Conservation (phyloP, 2,113 vertebrate genomes). For the Cryptoleucopteryx plumbea region DNA sequence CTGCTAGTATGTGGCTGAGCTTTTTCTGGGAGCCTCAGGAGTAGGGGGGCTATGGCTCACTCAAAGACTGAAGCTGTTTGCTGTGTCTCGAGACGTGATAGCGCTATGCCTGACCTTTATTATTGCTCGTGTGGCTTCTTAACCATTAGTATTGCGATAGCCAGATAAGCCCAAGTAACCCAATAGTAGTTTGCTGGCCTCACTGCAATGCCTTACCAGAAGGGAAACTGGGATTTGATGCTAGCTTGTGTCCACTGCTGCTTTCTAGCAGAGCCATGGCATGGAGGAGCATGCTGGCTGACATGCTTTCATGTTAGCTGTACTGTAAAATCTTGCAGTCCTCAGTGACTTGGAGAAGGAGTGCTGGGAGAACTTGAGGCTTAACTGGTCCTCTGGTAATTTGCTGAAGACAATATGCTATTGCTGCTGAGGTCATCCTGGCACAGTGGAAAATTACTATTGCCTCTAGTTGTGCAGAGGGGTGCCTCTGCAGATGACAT, state of each 20-base stretch:
- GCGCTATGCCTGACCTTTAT: neutral
- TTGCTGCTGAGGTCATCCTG: neutral
- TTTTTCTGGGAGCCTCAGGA: neutral
- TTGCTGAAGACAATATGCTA: neutral
- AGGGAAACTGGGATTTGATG: neutral
- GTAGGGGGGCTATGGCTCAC: neutral
- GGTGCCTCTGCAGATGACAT: slow-evolving; percentile 67
- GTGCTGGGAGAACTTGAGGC: neutral
- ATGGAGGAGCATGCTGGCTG: neutral
- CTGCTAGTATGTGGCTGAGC: neutral
- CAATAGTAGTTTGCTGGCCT: neutral
- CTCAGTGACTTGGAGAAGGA: neutral
- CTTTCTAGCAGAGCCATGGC: neutral
- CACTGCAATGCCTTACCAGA: neutral
- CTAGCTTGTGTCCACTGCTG: neutral
- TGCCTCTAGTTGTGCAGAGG: slow-evolving; percentile 74
- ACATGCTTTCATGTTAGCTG: neutral
- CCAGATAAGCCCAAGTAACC: neutral
- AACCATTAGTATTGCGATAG: neutral
- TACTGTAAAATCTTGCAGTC: neutral
- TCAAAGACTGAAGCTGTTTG: neutral
- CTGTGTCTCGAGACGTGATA: neutral
- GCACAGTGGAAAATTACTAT: slow-evolving; percentile 75
- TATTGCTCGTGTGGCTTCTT: neutral
- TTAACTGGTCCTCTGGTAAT: neutral